Conservation (phyloP, 2,797 vertebrate genomes). For the Heterohyrax brucei region DNA sequence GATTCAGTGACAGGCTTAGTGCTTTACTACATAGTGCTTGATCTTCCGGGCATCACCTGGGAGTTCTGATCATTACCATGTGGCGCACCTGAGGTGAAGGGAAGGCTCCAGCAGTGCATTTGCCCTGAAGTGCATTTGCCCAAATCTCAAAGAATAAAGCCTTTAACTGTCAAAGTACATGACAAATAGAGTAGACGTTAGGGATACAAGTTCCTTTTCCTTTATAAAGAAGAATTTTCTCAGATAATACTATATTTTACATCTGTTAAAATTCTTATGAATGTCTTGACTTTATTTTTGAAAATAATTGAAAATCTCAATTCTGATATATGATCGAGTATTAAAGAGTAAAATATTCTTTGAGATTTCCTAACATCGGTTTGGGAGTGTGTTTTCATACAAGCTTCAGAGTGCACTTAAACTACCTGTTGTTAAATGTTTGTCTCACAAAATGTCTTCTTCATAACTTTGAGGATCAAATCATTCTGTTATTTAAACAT, state of each 20-base stretch:
- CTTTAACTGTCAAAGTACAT: background rate
- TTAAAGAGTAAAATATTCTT: background rate
- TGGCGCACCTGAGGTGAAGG: background rate
- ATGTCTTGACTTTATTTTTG: background rate
- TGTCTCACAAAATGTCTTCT: background rate
- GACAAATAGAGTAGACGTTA: background rate
- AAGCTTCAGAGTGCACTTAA: background rate
- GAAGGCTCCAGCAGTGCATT: background rate
- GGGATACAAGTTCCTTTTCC: background rate
- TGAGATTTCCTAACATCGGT: background rate
- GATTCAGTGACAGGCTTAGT: background rate
- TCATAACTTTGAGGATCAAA: background rate
- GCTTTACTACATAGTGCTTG: rapidly evolving
- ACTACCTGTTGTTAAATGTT: background rate
- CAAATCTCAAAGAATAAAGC: background rate
- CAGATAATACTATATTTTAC: background rate
- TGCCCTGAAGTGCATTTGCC: background rate
- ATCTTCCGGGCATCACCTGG: background rate
- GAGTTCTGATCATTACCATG: background rate
- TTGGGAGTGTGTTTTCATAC: background rate
- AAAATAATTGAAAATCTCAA: background rate
- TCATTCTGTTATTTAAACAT: background rate
- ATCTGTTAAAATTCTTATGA: background rate
- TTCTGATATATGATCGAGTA: background rate
- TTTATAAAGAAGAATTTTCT: background rate